A percentile compares a stretch with the other conserved stretches of the same genome.
These are phyloP conservation scores for Pelmatolapia mariae DNA, from an alignment of 2,113 vertebrate genomes.

Conservation along the genomic window DNA sequence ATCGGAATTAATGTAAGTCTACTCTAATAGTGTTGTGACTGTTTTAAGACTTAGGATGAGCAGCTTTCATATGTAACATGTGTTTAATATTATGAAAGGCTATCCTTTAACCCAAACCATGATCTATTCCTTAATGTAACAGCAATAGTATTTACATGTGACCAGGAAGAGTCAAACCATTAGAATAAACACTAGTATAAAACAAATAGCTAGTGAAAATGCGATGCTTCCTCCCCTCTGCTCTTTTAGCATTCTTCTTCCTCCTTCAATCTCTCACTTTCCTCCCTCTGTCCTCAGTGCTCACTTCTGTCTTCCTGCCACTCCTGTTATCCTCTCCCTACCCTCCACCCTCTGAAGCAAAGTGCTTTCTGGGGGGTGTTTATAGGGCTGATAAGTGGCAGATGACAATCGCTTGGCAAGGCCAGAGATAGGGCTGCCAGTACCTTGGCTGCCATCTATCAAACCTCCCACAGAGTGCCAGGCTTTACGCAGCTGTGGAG, in stretches of 20 bases:
- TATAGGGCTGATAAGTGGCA: slow-evolving; percentile 35
- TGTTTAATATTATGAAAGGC: neutral
- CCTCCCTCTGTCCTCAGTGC: neutral
- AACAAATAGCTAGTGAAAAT: neutral
- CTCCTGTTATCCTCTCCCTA: neutral
- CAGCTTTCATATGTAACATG: neutral
- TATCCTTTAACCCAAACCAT: neutral
- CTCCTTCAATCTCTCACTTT: neutral
- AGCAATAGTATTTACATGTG: neutral
- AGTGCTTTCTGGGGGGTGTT: slow-evolving; percentile 14
- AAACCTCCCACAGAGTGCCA: slow-evolving; percentile 11
- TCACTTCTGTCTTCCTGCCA: neutral
- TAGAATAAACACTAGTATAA: neutral
- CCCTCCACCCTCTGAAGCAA: neutral
- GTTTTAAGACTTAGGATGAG: neutral
- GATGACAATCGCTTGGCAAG: slow-evolving; percentile 27
- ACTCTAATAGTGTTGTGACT: neutral
- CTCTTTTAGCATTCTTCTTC: neutral
- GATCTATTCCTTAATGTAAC: neutral
- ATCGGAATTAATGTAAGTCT: neutral
- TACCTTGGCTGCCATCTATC: slow-evolving; percentile 10
- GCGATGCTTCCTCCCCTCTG: neutral
- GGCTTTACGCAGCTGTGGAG: neutral
- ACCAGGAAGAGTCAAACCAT: neutral
- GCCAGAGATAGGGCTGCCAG: slow-evolving; percentile 26